Evolutionary conservation across 1,140 invertebrate genomes (phyloP), one percentile per base, ranked within the genome.

Genomic region (Odontomachus brunneus): DNA sequence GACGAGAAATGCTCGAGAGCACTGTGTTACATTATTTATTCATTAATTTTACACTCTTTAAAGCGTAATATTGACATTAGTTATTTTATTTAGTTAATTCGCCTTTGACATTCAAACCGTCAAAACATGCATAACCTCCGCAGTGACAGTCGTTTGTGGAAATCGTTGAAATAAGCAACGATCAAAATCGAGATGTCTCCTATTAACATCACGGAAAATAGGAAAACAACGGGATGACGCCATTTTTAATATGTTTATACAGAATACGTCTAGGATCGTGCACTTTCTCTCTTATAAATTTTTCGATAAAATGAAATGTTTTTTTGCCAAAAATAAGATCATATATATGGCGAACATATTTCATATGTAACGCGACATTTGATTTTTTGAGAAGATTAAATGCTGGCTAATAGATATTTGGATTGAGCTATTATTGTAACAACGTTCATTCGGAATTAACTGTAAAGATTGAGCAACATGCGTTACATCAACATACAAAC

Each of bases 401-500:
- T 5, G n/a, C 26, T 26, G 12, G 14, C 19, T 19, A 33, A 75
- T 12, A 11, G 33, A 66, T 3, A 29, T 49, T 5, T 14, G 5
- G 51, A 51, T 66, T 51, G 9, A 22, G 22, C 7, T 76, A 51
- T 19, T 19, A 3, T 29, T 38, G 26, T 49, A 5, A 24, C 14
- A 3, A 55, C 22, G 19, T 65, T n/a, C 19, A 26, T 51, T 14
- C 26, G 22, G 4, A n/a, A 69, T 78, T 48, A 57, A 48, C 33
- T 71, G 17, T 33, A 59, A 71, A 71, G 65, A 17, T n/a, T 26
- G 24, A 29, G 33, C 44, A 44, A 26, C 51, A 29, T n/a, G 29
- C 15, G 51, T 71, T 76, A 65, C 57, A 74, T 74, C 65, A 48
- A 66, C 19, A 17, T 53, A 19, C 19, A 38, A 44, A 53, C 49